Evolutionary conservation across 2,888 invertebrate species (phyloP), one percentile per base, ranked within the genome.

Genomic region (Lasioglossum zephyrum): DNA sequence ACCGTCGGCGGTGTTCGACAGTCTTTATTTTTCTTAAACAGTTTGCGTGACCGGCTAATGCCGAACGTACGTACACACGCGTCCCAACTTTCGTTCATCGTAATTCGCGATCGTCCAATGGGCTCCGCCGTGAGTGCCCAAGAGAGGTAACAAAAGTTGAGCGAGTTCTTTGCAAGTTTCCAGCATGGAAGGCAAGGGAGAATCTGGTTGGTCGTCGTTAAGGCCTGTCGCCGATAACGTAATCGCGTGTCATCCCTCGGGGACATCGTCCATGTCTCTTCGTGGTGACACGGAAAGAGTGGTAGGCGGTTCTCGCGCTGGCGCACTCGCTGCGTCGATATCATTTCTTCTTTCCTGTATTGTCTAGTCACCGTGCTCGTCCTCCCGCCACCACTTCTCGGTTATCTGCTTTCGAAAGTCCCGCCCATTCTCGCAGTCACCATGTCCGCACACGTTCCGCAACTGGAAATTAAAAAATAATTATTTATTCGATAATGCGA

Each of bases 251-350:
- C 80, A 80, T 80, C 81, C 87, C 88, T 78, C 57, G 36, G 22
- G 22, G 75, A 86, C 76, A 72, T 66, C 82, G 49, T 79, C 75
- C 70, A 41, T 79, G 66, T 78, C 75, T 78, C 75, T 80, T 60
- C 77, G 39, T 41, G 47, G 77, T 83, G 87, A 83, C 79, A 89
- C 57, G 75, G 78, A 86, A 90, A 81, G 81, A 83, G 73, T 39
- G 75, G 90, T 92, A 92, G 93, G 93, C 93, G 93, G 90, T 91
- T 79, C 92, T 90, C 88, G 92, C 92, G 92, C 93, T 91, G 90
- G 93, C 93, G 93, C 92, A 92, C 87, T 89, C 87, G 80, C 81
- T 16, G 73, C 84, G 49, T 87, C 89, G 87, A 89, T 90, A 88
- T 85, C 87, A 81, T 88, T 88, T 86, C 90, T 90, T 90, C 88